Evolutionary conservation across 2,797 vertebrate species (phyloP).

Genomic region (Characodon lateralis): DNA sequence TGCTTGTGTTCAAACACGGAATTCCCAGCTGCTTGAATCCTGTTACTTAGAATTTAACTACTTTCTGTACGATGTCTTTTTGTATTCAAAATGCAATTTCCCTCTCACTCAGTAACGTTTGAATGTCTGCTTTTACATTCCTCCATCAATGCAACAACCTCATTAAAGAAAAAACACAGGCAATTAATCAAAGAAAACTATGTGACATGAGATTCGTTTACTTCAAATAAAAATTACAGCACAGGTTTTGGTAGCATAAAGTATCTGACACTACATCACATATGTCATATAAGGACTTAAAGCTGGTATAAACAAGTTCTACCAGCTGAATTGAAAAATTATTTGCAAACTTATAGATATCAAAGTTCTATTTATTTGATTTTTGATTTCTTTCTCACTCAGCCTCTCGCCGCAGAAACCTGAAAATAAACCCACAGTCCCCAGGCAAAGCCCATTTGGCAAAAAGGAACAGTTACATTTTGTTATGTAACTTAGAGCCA

Average conservation of each 20-base stretch:
- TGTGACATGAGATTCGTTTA: neutral
- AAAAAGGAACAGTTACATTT: neutral
- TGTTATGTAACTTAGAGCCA: neutral
- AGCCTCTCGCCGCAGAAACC: neutral
- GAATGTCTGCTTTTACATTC: neutral
- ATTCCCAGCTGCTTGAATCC: neutral
- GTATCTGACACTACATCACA: neutral
- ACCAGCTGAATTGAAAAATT: neutral
- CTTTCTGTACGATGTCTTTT: neutral
- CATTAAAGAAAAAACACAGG: no score
- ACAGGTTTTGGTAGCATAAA: neutral
- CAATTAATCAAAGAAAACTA: neutral
- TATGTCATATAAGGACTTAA: neutral
- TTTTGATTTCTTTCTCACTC: neutral
- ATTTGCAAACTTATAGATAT: slow-evolving; percentile 3
- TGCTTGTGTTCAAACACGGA: neutral
- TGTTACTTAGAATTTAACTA: neutral
- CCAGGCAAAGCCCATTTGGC: neutral
- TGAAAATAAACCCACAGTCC: neutral
- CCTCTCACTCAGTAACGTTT: neutral
- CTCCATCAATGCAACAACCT: neutral
- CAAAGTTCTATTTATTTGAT: neutral
- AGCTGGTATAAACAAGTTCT: neutral
- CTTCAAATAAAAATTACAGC: slow-evolving; percentile 2
- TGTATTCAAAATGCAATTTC: neutral